Percentiles rank a stretch among this genome's conserved stretches.
phyloP scores from a whole-genome alignment of 2,888 invertebrate species.

The Theretra japonica region DNA sequence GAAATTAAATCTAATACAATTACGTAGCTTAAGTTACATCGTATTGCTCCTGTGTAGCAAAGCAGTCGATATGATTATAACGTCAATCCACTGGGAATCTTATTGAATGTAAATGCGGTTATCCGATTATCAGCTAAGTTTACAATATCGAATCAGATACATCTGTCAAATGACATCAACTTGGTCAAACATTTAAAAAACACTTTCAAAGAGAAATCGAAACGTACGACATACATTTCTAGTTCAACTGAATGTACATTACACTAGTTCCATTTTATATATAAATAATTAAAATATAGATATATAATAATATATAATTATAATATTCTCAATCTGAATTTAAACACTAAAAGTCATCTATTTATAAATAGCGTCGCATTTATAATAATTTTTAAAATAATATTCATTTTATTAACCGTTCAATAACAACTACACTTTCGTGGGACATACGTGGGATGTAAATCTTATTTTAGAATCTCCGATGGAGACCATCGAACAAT shows the following conservation, averaged over 20 bases:
- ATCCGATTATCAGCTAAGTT: slow-evolving; percentile 60
- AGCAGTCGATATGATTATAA: slow-evolving; percentile 59
- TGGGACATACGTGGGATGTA: slow-evolving; percentile 65
- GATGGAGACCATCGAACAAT: slow-evolving; percentile 58
- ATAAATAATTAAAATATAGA: slow-evolving; percentile 72
- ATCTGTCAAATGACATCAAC: slow-evolving; percentile 65
- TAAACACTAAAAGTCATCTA: slow-evolving; percentile 76
- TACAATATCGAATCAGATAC: slow-evolving; percentile 65
- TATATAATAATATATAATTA: slow-evolving; percentile 52
- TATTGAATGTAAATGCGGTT: slow-evolving; percentile 73
- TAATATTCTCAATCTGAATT: slow-evolving; percentile 75
- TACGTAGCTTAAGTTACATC: slow-evolving; percentile 70
- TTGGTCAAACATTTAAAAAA: slow-evolving; percentile 74
- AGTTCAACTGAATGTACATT: slow-evolving; percentile 76
- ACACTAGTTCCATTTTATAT: slow-evolving; percentile 66
- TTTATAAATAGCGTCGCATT: slow-evolving; percentile 81
- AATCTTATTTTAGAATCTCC: slow-evolving; percentile 55
- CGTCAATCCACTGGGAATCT: slow-evolving; percentile 61
- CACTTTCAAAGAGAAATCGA: slow-evolving; percentile 60
- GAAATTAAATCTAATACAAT: slow-evolving; percentile 75
- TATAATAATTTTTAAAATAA: slow-evolving; percentile 57
- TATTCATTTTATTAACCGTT: slow-evolving; percentile 34
- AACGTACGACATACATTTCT: slow-evolving; percentile 76
- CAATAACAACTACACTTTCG: slow-evolving; percentile 68
- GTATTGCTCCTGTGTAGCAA: slow-evolving; percentile 55